Evolutionary conservation across 2,113 vertebrate genomes (phyloP), one percentile per base, ranked within the genome.

Genomic region (Coturnix japonica): DNA sequence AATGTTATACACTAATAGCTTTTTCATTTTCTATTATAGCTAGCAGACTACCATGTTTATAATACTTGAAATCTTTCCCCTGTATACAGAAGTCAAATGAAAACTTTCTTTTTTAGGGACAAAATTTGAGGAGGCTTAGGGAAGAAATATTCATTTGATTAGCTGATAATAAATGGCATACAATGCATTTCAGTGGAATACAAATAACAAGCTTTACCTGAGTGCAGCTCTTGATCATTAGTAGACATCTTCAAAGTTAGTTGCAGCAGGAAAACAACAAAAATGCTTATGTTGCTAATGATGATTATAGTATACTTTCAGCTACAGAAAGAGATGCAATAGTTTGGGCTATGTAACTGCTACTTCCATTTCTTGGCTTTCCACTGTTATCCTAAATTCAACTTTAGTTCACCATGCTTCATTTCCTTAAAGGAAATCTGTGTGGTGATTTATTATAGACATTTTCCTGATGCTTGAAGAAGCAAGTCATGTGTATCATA

Each of bases 401-500:
- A 61, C 71, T 53, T 78, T 87, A 67, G 91, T 81, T 97, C 83
- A 79, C 79, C 64, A 64, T 33, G 63, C 75, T 84, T 96, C 39
- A 39, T 93, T 85, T 77, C 78, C 95, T 96, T 94, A 85, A 89
- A 86, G 60, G 72, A 95, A 65, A 31, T 31, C 69, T 90, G 77
- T 76, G 67, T 78, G 91, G 79, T 95, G 95, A 96, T 96, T 94
- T 95, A 95, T 95, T 93, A 90, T 64, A 95, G 91, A 89, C 63
- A 46, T 96, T 95, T 95, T 72, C 79, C 81, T 65, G 84, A 84
- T 95, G 93, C 85, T 96, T 93, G 94, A 94, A 92, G 90, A 91
- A 89, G 86, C 69, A 92, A 94, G 53, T 96, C 95, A 96, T 98
- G 96, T 95, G 87, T 93, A 85, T 88, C 87, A 81, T 87, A 64